Base-by-base conservation (phyloP, 2,113 vertebrate genomes). In the Brachyistius frenatus region DNA sequence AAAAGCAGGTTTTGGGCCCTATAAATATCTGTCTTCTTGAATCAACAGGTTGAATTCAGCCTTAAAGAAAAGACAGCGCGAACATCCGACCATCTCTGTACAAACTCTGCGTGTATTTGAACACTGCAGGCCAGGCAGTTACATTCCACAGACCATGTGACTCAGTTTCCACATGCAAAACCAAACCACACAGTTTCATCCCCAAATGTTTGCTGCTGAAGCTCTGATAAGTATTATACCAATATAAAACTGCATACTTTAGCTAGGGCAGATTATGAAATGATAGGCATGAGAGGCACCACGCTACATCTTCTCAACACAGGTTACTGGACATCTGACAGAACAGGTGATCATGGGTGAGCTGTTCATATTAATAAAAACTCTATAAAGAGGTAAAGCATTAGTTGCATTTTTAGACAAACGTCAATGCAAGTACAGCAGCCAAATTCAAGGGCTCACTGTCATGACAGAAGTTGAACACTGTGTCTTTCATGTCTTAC, bases 131-230 rank as follows among this genome's bases (percentile, higher is more conserved):
- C 68, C 36, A 56, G 78, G 61, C 15, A 53, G 35, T 41, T 60
- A 54, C 86, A 87, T 85, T 90, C 81, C 84, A 63, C 65, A 76
- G 37, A 5, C 30, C 81, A 81, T 52, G 47, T 85, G 85, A 89
- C 63, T 54, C 30, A 3, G 54, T 67, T 74, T 75, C 76, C 65
- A 80, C 63, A 64, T 49, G 52, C 35, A 53, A 77, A 83, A 83
- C 30, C 71, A 68, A 81, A 80, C 30, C 54, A 35, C 50, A 80
- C 60, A 71, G 35, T 58, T 76, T 68, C 32, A 77, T 52, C 11
- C 46, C 73, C 16, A 39, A n/a, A 49, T 14, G 6, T 65, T 15
- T n/a, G 36, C 33, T 63, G 11, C 50, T 49, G 35, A 41, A 65
- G 41, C 30, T 73, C 30, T 72, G 44, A 54, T 13, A 44, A 11